Evolutionary conservation across 2,113 vertebrate species (phyloP), one percentile per base, ranked within the genome.

Genomic region (Tringa solitaria): DNA sequence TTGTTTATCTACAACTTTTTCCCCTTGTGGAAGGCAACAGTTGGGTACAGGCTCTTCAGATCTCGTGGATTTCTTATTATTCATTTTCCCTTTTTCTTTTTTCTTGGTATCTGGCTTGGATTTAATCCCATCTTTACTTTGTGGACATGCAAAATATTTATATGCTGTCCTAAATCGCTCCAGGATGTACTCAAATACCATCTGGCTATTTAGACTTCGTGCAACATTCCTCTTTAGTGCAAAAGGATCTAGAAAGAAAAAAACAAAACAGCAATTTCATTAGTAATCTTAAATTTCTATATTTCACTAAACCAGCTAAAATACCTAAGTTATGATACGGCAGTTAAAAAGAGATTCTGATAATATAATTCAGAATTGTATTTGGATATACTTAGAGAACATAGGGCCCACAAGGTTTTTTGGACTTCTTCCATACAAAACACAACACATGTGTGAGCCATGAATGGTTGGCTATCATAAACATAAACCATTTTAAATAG

Each of bases 151-250:
- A 92, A 99, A 99, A 98, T 99, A 99, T 73, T 98, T 99, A 98
- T 99, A 99, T 4, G 99, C 99, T 43, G 98, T 98, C 70, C 99
- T 99, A 97, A 99, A 99, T 78, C 99, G 98, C 96, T 99, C 99
- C 98, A 99, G 98, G 97, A 99, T 98, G 98, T 99, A 99, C 97
- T 99, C 99, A 59, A 99, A 99, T 73, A 99, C 99, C 99, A 99
- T 99, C 96, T 99, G 99, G 98, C 99, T 99, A 98, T 99, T 99
- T 84, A 99, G 98, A 96, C 99, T 99, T 54, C 99, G 98, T 59
- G 99, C 99, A 92, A 99, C 99, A 68, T 99, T 99, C 97, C 99
- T 99, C 98, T 99, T 99, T 97, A 99, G 95, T 91, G 99, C 98
- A 98, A 99, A 99, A 26, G 99, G 99, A 98, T 99, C 99, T 99